phyloP scores from a whole-genome alignment of 2,888 invertebrate species.

The Glyphotaelius pellucidus region DNA sequence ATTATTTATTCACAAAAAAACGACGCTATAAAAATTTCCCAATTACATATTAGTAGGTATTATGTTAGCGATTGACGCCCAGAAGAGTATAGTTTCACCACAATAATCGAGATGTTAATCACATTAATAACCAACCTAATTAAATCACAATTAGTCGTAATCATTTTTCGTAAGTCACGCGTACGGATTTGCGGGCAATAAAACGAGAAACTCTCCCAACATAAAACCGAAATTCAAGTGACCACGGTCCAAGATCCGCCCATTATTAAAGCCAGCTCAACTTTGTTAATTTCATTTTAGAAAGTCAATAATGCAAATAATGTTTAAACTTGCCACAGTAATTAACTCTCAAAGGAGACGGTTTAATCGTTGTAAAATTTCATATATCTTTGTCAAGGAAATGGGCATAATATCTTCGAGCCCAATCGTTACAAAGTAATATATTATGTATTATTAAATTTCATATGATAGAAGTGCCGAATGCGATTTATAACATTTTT shows the following conservation, averaged over 20 bases:
- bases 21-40: too few species aligned
- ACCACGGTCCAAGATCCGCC: not conserved
- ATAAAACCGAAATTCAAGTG: conserved; percentile 21
- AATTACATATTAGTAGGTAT: not conserved
- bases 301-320: not conserved
- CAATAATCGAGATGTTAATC: not conserved
- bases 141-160: not conserved
- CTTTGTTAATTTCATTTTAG: conserved; percentile 11
- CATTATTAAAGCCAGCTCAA: not conserved
- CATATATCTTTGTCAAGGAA: not conserved
- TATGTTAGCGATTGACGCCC: not conserved
- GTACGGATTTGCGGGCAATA: not conserved
- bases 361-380: not conserved
- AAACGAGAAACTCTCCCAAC: not conserved
- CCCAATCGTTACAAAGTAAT: not conserved
- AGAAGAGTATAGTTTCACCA: not conserved
- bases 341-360: not conserved
- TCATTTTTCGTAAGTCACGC: not conserved
- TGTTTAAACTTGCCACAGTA: not conserved
- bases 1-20: too few species aligned
- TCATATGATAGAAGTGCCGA: too few species aligned
- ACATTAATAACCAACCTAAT: not conserved
- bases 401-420: not conserved
- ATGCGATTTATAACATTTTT: too few species aligned
- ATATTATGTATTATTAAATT: not conserved